Percentiles rank a stretch among this genome's conserved stretches.
Evolutionary conservation across 2,113 vertebrate species (phyloP).

Genomic region (human (Homo sapiens)): GRCh38 chr7:70161001-70161500

Average conservation of each 20-base stretch:
- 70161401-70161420: background rate
- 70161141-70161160: background rate
- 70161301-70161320: background rate
- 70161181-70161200: background rate
- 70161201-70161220: background rate
- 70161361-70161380: background rate
- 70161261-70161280: background rate
- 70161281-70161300: background rate
- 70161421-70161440: background rate
- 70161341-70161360: background rate
- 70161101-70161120: background rate
- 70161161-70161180: background rate
- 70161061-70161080: constrained; percentile 75
- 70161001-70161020: constrained; percentile 76
- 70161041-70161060: constrained; percentile 72
- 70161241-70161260: constrained; percentile 12
- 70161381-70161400: background rate
- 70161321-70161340: background rate
- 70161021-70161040: constrained; percentile 71
- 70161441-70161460: background rate
- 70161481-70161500: background rate
- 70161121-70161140: constrained; percentile 45
- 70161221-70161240: background rate
- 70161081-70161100: constrained; percentile 2
- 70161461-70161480: background rate